A percentile compares a stretch with the other conserved stretches of the same genome.
Conservation (phyloP, 1,140 invertebrate genomes). For the Ceratosolen fusciceps region DNA sequence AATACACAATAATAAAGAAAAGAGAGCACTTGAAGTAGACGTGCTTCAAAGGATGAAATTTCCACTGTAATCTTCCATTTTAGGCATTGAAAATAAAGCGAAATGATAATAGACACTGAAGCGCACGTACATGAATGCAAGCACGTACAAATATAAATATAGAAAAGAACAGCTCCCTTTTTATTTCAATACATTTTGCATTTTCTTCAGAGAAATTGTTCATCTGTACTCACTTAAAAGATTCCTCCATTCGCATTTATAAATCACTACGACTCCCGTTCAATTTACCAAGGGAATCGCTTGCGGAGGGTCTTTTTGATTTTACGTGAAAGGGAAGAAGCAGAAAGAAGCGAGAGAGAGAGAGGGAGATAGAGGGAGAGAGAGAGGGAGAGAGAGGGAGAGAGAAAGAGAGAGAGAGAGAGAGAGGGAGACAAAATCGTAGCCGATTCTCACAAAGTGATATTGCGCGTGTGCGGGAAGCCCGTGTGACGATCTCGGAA, state of each 20-base stretch:
- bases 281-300: conserved; percentile 17
- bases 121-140: not conserved
- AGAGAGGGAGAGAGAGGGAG: not conserved
- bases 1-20: not conserved
- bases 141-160: not conserved
- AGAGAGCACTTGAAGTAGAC: not conserved
- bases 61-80: not conserved
- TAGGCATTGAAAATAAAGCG: not conserved
- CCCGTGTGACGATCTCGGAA: conserved; percentile 59
- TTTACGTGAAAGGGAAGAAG: not conserved
- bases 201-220: conserved; percentile 24
- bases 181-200: conserved; percentile 10
- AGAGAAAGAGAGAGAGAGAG: not conserved
- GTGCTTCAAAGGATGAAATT: not conserved
- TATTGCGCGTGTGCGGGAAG: conserved; percentile 15
- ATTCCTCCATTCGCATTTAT: conserved; percentile 10
- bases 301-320: not conserved
- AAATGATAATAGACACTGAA: not conserved
- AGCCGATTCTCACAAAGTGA: conserved; percentile 29
- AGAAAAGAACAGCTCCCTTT: conserved; percentile 7
- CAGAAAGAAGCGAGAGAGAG: conserved; percentile 10
- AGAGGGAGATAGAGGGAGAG: not conserved
- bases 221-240: not conserved
- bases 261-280: conserved; percentile 8
- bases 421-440: not conserved